A percentile compares a stretch with the other conserved stretches of the same genome.
Evolutionary conservation across 2,888 invertebrate genomes (phyloP).

Genomic region (Leptothorax acervorum): DNA sequence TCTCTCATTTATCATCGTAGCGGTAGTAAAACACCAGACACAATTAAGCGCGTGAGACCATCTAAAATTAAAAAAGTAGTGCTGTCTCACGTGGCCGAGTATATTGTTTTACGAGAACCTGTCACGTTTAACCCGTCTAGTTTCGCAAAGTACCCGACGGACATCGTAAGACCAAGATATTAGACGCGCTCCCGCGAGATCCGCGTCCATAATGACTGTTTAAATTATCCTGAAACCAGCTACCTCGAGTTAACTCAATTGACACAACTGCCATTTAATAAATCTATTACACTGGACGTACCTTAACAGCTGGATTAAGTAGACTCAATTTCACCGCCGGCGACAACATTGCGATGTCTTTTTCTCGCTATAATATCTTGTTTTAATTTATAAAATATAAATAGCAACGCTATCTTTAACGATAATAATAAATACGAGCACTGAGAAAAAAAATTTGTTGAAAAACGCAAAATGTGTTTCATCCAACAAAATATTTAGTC

Average conservation of each 20-base stretch:
- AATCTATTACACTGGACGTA: constrained; percentile 72
- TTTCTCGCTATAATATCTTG: background rate
- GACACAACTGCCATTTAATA: constrained; percentile 77
- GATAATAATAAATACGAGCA: constrained; percentile 41
- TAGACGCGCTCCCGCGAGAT: constrained; percentile 60
- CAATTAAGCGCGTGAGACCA: background rate
- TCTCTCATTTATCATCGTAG: background rate
- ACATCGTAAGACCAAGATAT: constrained; percentile 61
- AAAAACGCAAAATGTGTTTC: too few species aligned
- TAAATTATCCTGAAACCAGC: constrained; percentile 76
- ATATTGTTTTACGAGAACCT: constrained; percentile 62
- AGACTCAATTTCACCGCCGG: constrained; percentile 56
- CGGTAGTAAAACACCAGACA: background rate
- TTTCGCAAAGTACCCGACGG: constrained; percentile 46
- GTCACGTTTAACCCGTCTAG: constrained; percentile 54
- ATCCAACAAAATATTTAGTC: too few species aligned
- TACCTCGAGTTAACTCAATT: constrained; percentile 77
- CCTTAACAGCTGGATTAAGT: constrained; percentile 64
- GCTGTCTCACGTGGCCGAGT: constrained; percentile 39
- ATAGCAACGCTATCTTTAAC: background rate
- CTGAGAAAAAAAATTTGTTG: too few species aligned
- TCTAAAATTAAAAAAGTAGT: background rate
- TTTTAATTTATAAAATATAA: constrained; percentile 28
- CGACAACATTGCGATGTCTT: constrained; percentile 10
- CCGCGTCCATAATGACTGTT: constrained; percentile 68